Conservation (phyloP, 2,797 vertebrate genomes). For the Carcharodon carcharias region DNA sequence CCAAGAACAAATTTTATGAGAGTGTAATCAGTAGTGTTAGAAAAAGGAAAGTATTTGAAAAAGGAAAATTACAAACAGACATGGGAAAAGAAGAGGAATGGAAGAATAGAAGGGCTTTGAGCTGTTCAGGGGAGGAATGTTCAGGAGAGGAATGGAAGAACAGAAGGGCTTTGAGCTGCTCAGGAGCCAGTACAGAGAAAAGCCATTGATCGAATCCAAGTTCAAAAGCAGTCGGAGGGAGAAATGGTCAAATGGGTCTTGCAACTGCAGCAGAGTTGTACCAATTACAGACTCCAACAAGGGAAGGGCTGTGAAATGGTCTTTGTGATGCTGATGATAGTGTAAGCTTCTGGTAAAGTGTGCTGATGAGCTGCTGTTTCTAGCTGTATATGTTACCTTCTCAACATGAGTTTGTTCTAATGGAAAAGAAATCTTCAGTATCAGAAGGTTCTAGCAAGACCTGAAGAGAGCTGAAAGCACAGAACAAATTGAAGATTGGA, state of each 20-base stretch:
- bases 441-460: background rate
- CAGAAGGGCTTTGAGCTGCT: background rate
- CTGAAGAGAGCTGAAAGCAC: background rate
- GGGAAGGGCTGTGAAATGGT: background rate
- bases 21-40: too few relatives aligned
- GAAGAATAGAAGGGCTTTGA: background rate
- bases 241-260: background rate
- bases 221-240: background rate
- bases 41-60: background rate
- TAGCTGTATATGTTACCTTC: background rate
- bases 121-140: too few relatives aligned
- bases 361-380: background rate
- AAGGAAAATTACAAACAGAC: background rate
- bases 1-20: background rate
- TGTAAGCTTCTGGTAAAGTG: background rate
- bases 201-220: background rate
- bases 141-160: background rate
- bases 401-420: background rate
- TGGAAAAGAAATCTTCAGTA: background rate
- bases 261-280: background rate
- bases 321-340: background rate
- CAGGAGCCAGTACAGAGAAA: background rate
- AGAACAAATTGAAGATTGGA: too few relatives aligned
- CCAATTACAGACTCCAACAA: background rate
- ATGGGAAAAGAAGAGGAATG: background rate